Conservation (phyloP, 2,797 vertebrate species). For the Alcedo atthis region DNA sequence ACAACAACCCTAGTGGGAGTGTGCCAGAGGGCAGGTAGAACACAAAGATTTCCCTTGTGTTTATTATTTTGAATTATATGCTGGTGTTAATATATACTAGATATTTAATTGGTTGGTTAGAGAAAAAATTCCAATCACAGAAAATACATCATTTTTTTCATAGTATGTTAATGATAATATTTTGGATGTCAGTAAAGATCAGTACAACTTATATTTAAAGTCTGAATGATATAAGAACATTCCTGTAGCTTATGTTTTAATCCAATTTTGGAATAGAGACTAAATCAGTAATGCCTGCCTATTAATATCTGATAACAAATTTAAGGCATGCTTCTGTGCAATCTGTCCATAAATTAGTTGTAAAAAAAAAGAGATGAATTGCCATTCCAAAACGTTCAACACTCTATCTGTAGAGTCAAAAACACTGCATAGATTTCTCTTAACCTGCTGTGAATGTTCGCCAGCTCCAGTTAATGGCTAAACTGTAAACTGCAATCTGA, state of each 20-base stretch:
- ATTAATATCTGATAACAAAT: constrained; percentile 49
- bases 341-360: constrained; percentile 31
- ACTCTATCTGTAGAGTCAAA: neutral
- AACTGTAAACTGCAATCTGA: neutral
- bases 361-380: neutral
- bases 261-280: constrained; percentile 9
- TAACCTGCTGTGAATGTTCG: neutral
- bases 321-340: constrained; percentile 7
- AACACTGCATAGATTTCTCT: neutral
- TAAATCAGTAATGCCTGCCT: constrained; percentile 15
- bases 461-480: neutral
- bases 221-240: constrained; percentile 40
- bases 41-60: neutral
- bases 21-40: neutral
- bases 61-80: neutral
- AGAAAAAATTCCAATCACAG: neutral
- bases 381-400: neutral
- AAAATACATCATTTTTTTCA: constrained; percentile 40
- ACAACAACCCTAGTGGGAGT: neutral
- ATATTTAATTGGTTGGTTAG: neutral
- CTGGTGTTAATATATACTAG: neutral
- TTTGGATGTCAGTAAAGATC: constrained; percentile 23
- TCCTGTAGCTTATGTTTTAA: constrained; percentile 25
- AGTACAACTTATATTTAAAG: constrained; percentile 35
- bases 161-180: constrained; percentile 37